phyloP scores from a whole-genome alignment of 2,888 invertebrate genomes.

The Taphrorychus bicolor region DNA sequence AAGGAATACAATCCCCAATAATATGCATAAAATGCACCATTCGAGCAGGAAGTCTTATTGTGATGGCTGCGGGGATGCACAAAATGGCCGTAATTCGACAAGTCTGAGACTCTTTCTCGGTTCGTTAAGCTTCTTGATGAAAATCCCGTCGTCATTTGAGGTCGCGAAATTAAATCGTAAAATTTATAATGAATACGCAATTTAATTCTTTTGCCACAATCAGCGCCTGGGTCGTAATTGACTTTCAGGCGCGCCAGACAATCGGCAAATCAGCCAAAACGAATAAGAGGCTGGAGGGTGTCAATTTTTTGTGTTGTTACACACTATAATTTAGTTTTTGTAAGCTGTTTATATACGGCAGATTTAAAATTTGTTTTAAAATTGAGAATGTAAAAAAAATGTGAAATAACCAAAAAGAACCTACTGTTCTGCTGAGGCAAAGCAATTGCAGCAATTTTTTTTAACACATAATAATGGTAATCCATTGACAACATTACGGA shows the following conservation, averaged over 20 bases:
- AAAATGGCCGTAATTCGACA: slow-evolving; percentile 27
- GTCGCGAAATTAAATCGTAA: slow-evolving; percentile 36
- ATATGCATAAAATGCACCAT: neutral
- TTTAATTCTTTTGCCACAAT: slow-evolving; percentile 23
- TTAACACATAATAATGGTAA: too few relatives aligned
- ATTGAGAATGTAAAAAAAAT: too few relatives aligned
- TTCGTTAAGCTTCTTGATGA: slow-evolving; percentile 36
- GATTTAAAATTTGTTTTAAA: too few relatives aligned
- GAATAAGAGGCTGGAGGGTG: too few relatives aligned
- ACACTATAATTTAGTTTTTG: too few relatives aligned
- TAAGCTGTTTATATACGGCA: too few relatives aligned
- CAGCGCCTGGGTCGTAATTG: slow-evolving; percentile 23
- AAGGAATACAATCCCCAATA: neutral
- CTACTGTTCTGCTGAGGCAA: too few relatives aligned
- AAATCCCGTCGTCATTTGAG: slow-evolving; percentile 23
- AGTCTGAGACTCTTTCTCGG: slow-evolving; percentile 35
- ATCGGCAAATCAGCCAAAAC: slow-evolving; percentile 32
- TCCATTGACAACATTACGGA: too few relatives aligned
- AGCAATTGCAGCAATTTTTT: too few relatives aligned
- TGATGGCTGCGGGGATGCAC: slow-evolving; percentile 7
- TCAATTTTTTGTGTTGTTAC: too few relatives aligned
- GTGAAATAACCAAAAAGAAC: too few relatives aligned
- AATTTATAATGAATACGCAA: slow-evolving; percentile 38
- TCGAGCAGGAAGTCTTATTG: neutral
- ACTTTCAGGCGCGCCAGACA: slow-evolving; percentile 31